A percentile compares a stretch with the other conserved stretches of the same genome.
Evolutionary conservation across 1,140 invertebrate species (phyloP).

Genomic region (Drosophila subobscura): DNA sequence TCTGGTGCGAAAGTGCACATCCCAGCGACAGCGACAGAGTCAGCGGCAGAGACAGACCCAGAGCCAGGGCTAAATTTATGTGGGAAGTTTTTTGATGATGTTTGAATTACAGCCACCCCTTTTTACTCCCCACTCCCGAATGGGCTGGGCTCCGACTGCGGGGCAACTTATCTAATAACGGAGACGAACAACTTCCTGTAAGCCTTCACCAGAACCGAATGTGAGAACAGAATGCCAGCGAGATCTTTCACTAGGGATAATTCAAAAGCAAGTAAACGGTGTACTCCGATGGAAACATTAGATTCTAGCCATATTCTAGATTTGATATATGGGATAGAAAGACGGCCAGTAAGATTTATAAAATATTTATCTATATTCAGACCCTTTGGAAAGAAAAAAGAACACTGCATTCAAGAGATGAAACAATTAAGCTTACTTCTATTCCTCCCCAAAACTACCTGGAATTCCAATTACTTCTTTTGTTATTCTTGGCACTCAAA

Average conservation of each 20-base stretch:
- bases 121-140: too few relatives aligned
- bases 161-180: constrained; percentile 70
- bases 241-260: constrained; percentile 12
- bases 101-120: constrained; percentile 28
- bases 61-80: constrained; percentile 69
- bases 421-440: too few relatives aligned
- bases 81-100: constrained; percentile 64
- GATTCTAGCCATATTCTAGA: too few relatives aligned
- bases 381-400: too few relatives aligned
- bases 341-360: too few relatives aligned
- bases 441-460: too few relatives aligned
- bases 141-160: neutral
- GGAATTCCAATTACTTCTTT: too few relatives aligned
- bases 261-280: constrained; percentile 17
- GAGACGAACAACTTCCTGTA: constrained; percentile 55
- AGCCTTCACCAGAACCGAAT: constrained; percentile 12
- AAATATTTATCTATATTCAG: too few relatives aligned
- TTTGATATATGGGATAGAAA: too few relatives aligned
- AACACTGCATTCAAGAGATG: too few relatives aligned
- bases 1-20: constrained; percentile 16
- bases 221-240: constrained; percentile 32
- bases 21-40: constrained; percentile 12
- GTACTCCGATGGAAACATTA: neutral
- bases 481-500: too few relatives aligned
- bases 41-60: constrained; percentile 24